A percentile compares a stretch with the other conserved stretches of the same genome.
Evolutionary conservation across 30 jellyfish, hydroid and myxozoan genomes (phyloP).

Genomic region (Mastigias papua): DNA sequence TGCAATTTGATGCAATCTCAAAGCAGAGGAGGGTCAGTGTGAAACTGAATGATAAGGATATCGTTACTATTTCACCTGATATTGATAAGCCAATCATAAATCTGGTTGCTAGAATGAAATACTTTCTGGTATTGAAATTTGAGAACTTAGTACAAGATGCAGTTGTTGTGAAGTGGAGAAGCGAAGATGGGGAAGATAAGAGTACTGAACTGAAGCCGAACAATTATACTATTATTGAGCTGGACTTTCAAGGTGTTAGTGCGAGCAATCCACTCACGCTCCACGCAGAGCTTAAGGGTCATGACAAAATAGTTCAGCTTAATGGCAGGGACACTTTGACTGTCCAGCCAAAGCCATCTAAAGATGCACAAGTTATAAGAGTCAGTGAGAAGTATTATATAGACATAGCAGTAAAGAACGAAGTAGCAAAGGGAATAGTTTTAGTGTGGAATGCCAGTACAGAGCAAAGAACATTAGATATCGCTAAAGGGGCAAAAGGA

Average conservation of each 20-base stretch:
- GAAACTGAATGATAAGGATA: constrained; percentile 26
- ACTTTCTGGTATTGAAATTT: constrained; percentile 10
- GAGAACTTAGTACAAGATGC: constrained; percentile 27
- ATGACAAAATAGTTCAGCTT: constrained; percentile 27
- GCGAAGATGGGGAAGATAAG: constrained; percentile 11
- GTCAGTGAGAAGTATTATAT: constrained; percentile 15
- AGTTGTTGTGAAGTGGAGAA: constrained; percentile 37
- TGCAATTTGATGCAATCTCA: constrained; percentile 27
- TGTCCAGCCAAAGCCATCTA: neutral
- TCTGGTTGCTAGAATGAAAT: constrained; percentile 18
- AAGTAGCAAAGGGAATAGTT: constrained; percentile 34
- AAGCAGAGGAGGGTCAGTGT: constrained; percentile 19
- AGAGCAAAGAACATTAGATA: neutral
- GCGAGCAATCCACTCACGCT: constrained; percentile 21
- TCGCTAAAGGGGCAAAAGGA: constrained; percentile 11
- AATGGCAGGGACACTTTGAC: constrained; percentile 30
- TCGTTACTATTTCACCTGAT: constrained; percentile 40
- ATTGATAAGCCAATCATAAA: neutral
- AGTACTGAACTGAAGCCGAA: neutral
- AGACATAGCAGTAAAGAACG: constrained; percentile 20
- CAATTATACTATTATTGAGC: neutral
- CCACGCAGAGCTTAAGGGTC: neutral
- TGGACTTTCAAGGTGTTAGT: constrained; percentile 27
- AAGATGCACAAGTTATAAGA: neutral
- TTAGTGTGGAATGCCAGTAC: constrained; percentile 12